Percentiles rank a stretch among this genome's conserved stretches.
Evolutionary conservation across 64 coral and sea anemone species (phyloP).

Genomic region (Pocillopora verrucosa): DNA sequence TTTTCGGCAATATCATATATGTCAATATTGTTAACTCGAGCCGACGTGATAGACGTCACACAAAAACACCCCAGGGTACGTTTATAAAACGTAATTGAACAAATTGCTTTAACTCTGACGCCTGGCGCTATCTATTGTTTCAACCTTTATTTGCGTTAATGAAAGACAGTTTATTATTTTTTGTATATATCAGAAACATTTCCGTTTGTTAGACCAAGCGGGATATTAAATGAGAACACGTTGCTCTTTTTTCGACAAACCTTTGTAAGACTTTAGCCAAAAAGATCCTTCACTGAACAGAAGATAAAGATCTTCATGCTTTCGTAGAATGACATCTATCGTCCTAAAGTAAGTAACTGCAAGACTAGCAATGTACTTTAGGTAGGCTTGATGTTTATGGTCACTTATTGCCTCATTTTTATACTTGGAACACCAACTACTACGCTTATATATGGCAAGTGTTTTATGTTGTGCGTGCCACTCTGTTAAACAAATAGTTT

Average conservation of each 20-base stretch:
- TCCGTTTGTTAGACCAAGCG: constrained; percentile 2
- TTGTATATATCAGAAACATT: background rate
- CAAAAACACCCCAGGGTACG: background rate
- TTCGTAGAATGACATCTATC: background rate
- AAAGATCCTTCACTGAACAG: background rate
- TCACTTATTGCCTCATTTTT: background rate
- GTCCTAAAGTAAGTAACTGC: background rate
- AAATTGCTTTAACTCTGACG: background rate
- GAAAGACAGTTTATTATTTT: background rate
- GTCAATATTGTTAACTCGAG: constrained; percentile 17
- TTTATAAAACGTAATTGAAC: constrained; percentile 11
- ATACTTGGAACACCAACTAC: too few species aligned
- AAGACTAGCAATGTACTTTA: too few species aligned
- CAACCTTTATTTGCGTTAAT: constrained; percentile 6
- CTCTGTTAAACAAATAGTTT: too few species aligned
- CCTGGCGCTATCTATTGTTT: background rate
- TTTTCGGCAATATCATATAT: background rate
- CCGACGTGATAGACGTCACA: background rate
- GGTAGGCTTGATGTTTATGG: background rate
- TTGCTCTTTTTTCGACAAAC: background rate
- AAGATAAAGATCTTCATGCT: background rate
- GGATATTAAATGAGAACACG: constrained; percentile 30
- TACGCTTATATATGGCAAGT: too few species aligned
- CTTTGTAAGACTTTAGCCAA: background rate
- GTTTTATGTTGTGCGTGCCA: too few species aligned